Base-by-base conservation (phyloP, 2,888 invertebrate genomes). In the Lithophane ornitopus region DNA sequence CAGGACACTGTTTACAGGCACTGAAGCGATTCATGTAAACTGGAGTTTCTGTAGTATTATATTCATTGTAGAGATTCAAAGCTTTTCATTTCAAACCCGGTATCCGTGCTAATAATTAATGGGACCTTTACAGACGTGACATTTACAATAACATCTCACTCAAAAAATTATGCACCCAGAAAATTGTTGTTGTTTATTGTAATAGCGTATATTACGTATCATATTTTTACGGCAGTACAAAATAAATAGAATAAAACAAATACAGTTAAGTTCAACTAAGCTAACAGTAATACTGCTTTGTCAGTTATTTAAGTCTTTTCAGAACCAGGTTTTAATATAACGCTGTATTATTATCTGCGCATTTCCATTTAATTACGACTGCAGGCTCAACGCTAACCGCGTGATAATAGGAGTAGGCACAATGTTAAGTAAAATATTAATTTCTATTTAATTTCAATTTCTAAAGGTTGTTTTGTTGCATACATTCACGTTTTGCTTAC, bases 1-100 rank as follows among this genome's bases (percentile, higher is more conserved):
- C 66, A 78, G 78, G 76, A 75, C 78, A 75, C 66, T 84, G 72
- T 86, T 80, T 83, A 84, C 66, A 61, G 74, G 74, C 66, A 78
- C 46, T 58, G 46, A 59, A 69, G 39, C 61, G 62, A 65, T 67
- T 67, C 28, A 46, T 74, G 12, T 52, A 9, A 62, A 70, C 62
- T 68, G 19, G 22, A 56, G 41, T 66, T 66, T 63, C 69, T 52
- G 26, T 58, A 46, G 39, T 71, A 28, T 82, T 61, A 58, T 46
- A 59, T 52, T n/a, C 46, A 46, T 46, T 34, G 61, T 62, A 16
- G 14, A 67, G 62, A 62, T 58, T 82, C 26, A 52, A 82, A 77
- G 62, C 22, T 11, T 34, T 82, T 62, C n/a, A 63, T 65, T 59
- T 67, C 34, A 26, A 62, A 66, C 26, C 65, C 46, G 41, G 56